These are phyloP conservation scores for Neodiprion virginianus DNA, from an alignment of 1,140 invertebrate genomes.

Conservation along the genomic window DNA sequence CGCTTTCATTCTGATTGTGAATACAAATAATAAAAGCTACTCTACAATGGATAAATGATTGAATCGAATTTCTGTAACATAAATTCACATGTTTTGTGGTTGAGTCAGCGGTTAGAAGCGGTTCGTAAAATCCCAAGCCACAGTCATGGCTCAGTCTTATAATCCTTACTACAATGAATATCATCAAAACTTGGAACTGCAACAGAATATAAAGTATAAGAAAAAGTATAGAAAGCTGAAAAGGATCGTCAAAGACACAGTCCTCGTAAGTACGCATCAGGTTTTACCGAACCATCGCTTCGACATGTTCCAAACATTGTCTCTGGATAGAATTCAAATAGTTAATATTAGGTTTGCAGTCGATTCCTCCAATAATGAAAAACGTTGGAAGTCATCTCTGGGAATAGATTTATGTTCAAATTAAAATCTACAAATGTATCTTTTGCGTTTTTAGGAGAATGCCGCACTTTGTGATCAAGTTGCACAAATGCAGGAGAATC, in stretches of 20 bases:
- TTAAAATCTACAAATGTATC: neutral
- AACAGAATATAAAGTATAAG: conserved; percentile 62
- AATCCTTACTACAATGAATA: conserved; percentile 51
- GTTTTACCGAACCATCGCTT: neutral
- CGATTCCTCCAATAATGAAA: no score
- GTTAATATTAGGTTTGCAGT: no score
- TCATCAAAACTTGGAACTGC: conserved; percentile 48
- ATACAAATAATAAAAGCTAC: no score
- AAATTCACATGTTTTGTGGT: no score
- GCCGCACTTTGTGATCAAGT: conserved; percentile 83
- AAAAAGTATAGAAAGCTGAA: conserved; percentile 64
- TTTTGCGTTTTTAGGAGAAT: conserved; percentile 69
- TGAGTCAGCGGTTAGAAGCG: no score
- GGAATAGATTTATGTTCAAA: no score
- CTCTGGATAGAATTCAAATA: no score
- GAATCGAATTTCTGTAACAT: no score
- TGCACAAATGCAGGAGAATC: conserved; percentile 77
- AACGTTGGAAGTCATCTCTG: no score
- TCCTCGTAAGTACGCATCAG: conserved; percentile 59
- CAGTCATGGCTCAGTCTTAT: conserved; percentile 45
- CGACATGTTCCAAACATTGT: no score
- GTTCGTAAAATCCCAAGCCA: neutral
- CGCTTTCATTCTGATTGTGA: no score
- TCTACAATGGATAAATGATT: no score
- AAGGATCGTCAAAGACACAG: conserved; percentile 61